A percentile compares a stretch with the other conserved stretches of the same genome.
Evolutionary conservation across 2,888 invertebrate genomes (phyloP).

Genomic region (Cistogaster globosa): DNA sequence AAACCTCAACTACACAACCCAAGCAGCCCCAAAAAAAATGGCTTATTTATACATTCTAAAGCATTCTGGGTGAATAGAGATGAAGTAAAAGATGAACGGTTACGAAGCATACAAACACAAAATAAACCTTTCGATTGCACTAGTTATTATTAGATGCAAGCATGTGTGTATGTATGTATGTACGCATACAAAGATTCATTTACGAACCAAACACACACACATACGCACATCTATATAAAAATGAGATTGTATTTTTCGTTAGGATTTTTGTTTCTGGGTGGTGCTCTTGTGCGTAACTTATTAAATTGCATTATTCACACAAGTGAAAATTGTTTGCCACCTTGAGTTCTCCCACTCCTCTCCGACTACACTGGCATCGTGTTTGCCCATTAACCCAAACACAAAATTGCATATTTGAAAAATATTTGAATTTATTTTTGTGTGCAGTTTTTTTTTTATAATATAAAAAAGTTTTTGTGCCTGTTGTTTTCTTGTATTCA

Average conservation of each 20-base stretch:
- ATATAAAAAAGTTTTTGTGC: not conserved
- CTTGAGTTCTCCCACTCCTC: slow-evolving; percentile 54
- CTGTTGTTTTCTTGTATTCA: slow-evolving; percentile 49
- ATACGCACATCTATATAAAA: slow-evolving; percentile 9
- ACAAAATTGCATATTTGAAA: slow-evolving; percentile 52
- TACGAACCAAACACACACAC: slow-evolving; percentile 14
- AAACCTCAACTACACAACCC: slow-evolving; percentile 37
- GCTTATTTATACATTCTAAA: slow-evolving; percentile 44
- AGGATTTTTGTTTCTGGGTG: slow-evolving; percentile 45
- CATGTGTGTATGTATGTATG: slow-evolving; percentile 19
- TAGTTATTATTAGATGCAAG: slow-evolving; percentile 54
- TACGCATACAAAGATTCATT: not conserved
- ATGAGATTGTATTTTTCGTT: slow-evolving; percentile 44
- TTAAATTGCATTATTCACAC: slow-evolving; percentile 74
- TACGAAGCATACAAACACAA: not conserved
- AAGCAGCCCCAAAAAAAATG: slow-evolving; percentile 28
- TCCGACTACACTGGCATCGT: not conserved
- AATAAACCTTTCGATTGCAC: slow-evolving; percentile 41
- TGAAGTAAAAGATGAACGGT: slow-evolving; percentile 9
- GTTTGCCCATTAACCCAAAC: slow-evolving; percentile 49
- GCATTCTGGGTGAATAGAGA: slow-evolving; percentile 7
- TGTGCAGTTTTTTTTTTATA: slow-evolving; percentile 18
- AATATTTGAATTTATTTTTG: slow-evolving; percentile 54
- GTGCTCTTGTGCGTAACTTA: slow-evolving; percentile 72
- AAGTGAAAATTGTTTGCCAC: slow-evolving; percentile 74